Evolutionary conservation across 2,113 vertebrate genomes (phyloP).

Genomic region (Taxidea taxus): DNA sequence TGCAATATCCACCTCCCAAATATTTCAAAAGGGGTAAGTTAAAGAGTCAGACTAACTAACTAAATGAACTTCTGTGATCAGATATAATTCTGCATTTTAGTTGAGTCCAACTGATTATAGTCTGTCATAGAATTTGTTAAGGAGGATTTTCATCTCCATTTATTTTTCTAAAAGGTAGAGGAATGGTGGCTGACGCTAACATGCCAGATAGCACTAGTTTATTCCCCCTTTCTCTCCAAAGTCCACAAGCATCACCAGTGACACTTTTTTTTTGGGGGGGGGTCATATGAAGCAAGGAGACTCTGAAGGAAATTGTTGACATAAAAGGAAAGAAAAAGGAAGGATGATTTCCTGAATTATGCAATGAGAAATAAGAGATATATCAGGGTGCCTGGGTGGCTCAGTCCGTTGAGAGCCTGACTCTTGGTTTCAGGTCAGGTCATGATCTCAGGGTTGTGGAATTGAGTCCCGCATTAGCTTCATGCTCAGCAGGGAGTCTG

Average conservation of each 20-base stretch:
- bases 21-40: neutral
- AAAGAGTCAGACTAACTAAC: neutral
- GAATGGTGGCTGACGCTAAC: too few species aligned
- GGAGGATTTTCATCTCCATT: too few species aligned
- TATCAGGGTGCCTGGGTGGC: neutral
- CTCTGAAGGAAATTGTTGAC: neutral
- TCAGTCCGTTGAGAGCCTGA: neutral
- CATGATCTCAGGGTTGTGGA: neutral
- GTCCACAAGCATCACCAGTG: neutral
- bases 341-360: neutral
- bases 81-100: neutral
- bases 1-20: neutral
- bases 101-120: too few species aligned
- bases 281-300: neutral
- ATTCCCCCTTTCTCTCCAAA: neutral
- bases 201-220: accelerated
- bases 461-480: neutral
- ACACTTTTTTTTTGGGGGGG: neutral
- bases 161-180: neutral
- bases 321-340: neutral
- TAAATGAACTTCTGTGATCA: neutral
- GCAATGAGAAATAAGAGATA: neutral
- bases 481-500: neutral
- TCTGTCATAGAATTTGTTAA: too few species aligned
- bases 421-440: neutral